Evolutionary conservation across 1,140 invertebrate genomes (phyloP).

Genomic region (Drosophila ananassae): DNA sequence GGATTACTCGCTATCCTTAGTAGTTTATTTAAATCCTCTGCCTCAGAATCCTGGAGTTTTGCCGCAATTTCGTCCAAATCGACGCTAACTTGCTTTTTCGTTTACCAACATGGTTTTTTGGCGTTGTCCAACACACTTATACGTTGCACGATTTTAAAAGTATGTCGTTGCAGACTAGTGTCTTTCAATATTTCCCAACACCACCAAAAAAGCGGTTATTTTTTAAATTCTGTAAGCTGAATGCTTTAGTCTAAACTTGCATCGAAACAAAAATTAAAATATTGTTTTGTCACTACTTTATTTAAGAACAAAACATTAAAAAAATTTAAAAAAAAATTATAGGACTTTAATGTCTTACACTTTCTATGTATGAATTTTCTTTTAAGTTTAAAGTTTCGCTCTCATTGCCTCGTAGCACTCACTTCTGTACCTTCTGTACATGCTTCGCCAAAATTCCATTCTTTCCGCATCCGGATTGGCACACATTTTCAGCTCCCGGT

Average conservation of each 20-base stretch:
- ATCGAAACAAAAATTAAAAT: too few species aligned
- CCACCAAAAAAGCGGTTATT: background rate
- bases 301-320: too few species aligned
- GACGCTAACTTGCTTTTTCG: background rate
- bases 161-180: background rate
- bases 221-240: background rate
- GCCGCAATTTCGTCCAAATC: slow-evolving; percentile 37
- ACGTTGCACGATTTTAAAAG: background rate
- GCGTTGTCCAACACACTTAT: background rate
- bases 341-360: too few species aligned
- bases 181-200: background rate
- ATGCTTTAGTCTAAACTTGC: too few species aligned
- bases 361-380: background rate
- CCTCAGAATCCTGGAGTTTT: slow-evolving; percentile 27
- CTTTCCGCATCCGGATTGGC: slow-evolving; percentile 77
- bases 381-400: slow-evolving; percentile 64
- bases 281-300: too few species aligned
- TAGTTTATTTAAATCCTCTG: slow-evolving; percentile 12
- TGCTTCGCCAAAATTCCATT: slow-evolving; percentile 82
- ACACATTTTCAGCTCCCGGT: slow-evolving; percentile 61
- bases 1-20: background rate
- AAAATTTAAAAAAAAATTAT: too few species aligned
- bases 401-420: slow-evolving; percentile 41
- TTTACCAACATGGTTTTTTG: background rate
- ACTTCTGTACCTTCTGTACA: slow-evolving; percentile 64